These are phyloP conservation scores for Tangara arthus DNA, from an alignment of 2,797 vertebrate genomes.

Conservation along the genomic window DNA sequence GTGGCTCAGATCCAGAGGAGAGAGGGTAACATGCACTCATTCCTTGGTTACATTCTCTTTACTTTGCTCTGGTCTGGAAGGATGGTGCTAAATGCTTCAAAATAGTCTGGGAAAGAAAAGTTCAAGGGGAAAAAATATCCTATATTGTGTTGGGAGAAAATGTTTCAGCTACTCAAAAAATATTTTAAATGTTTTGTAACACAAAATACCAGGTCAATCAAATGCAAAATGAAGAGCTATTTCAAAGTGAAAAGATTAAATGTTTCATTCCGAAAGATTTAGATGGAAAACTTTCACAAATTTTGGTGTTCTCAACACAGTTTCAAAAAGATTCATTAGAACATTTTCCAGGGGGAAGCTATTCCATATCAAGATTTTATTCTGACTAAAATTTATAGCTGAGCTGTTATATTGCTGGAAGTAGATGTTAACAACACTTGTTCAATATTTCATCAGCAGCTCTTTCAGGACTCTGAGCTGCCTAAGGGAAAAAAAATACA, in stretches of 20 bases:
- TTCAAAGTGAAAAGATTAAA: not conserved
- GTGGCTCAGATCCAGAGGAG: not conserved
- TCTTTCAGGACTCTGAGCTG: not conserved
- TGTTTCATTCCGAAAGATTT: not conserved
- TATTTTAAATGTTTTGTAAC: not conserved
- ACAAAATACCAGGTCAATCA: not conserved
- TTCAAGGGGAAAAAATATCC: not conserved
- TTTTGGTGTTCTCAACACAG: not conserved
- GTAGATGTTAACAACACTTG: not conserved
- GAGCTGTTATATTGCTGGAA: not conserved
- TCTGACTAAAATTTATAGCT: not conserved
- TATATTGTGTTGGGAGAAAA: not conserved
- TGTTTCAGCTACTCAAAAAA: not conserved
- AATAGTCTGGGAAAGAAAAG: not conserved
- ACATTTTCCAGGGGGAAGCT: not conserved
- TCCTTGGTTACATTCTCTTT: not conserved
- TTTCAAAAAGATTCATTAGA: not conserved
- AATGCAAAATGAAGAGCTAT: not conserved
- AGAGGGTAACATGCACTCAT: not conserved
- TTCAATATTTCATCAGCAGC: slow-evolving; percentile 4
- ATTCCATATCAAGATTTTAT: not conserved
- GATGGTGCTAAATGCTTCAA: not conserved
- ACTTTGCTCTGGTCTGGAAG: not conserved
- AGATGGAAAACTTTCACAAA: not conserved
- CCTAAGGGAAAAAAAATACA: not conserved